A percentile compares a stretch with the other conserved stretches of the same genome.
Evolutionary conservation across 2,888 invertebrate genomes (phyloP).

Genomic region (Erebia epiphron): DNA sequence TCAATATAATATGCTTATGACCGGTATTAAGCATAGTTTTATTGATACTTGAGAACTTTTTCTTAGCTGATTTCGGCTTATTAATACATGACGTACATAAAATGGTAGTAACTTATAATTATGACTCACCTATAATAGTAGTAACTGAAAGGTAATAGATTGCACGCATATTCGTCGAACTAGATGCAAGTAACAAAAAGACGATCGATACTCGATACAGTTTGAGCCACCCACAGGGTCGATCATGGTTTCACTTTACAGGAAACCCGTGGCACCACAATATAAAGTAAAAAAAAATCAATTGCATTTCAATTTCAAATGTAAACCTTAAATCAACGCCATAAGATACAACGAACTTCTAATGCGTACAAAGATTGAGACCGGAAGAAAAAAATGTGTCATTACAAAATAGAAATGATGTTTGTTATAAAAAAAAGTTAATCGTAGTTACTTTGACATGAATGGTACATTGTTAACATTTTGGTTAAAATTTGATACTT

Average conservation of each 20-base stretch:
- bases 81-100: no score
- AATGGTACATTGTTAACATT: conserved; percentile 11
- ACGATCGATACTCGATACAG: conserved; percentile 60
- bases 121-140: no score
- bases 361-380: neutral
- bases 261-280: conserved; percentile 61
- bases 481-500: conserved; percentile 23
- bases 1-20: no score
- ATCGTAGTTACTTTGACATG: conserved; percentile 16
- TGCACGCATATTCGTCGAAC: conserved; percentile 23
- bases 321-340: conserved; percentile 41
- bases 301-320: conserved; percentile 41
- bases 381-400: conserved; percentile 27
- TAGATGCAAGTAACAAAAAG: conserved; percentile 31
- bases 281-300: conserved; percentile 12
- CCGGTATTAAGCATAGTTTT: no score
- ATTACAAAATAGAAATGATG: conserved; percentile 17
- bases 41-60: no score
- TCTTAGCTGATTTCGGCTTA: no score
- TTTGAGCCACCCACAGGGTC: conserved; percentile 63
- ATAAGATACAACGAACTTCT: conserved; percentile 19
- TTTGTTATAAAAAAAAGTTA: conserved; percentile 21
- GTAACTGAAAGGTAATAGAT: neutral
- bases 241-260: conserved; percentile 68
- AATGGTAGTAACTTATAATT: no score